phyloP scores from a whole-genome alignment of 2,113 vertebrate species.

The Oncorhynchus masou region DNA sequence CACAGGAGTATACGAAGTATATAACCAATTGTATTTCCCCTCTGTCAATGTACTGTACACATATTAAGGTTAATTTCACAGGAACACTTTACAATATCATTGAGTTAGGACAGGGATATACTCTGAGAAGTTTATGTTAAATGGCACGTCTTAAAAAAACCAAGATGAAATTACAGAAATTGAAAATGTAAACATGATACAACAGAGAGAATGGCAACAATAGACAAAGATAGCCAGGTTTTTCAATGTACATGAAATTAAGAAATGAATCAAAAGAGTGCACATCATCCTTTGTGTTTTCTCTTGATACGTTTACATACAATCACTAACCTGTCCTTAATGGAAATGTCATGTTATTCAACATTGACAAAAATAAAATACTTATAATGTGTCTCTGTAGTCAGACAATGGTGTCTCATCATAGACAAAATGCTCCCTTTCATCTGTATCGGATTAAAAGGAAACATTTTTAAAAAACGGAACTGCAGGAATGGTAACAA shows the following conservation, averaged over 20 bases:
- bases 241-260: constrained; percentile 68
- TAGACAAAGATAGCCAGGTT: constrained; percentile 61
- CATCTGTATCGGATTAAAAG: constrained; percentile 60
- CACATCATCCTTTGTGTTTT: constrained; percentile 51
- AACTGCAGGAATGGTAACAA: constrained; percentile 71
- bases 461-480: constrained; percentile 58
- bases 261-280: constrained; percentile 60
- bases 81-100: constrained; percentile 87
- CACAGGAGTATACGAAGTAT: constrained; percentile 80
- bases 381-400: not conserved
- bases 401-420: constrained; percentile 37
- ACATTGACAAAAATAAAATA: constrained; percentile 9
- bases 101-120: constrained; percentile 82
- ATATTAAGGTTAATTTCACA: constrained; percentile 83
- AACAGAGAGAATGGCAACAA: constrained; percentile 69
- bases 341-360: constrained; percentile 16
- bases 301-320: constrained; percentile 51
- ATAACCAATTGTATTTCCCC: constrained; percentile 87
- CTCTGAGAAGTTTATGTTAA: constrained; percentile 75
- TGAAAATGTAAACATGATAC: constrained; percentile 64
- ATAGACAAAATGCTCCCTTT: constrained; percentile 61
- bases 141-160: constrained; percentile 75
- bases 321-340: constrained; percentile 41
- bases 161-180: constrained; percentile 67
- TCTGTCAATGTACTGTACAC: constrained; percentile 85